Evolutionary conservation across 2,797 vertebrate species (phyloP).

Genomic region (Nannoperca obscura): DNA sequence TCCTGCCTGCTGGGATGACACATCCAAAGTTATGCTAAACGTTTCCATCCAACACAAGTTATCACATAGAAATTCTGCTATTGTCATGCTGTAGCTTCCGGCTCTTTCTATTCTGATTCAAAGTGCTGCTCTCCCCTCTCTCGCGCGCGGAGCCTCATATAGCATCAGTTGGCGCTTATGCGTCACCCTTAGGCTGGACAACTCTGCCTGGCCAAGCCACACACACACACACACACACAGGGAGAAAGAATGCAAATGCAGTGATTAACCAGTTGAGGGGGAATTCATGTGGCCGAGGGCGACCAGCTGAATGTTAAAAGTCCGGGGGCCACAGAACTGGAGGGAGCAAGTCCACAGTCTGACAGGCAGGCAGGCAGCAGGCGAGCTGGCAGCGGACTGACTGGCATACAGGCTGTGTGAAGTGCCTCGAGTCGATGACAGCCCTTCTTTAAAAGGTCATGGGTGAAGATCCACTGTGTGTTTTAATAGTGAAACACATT

Average conservation of each 20-base stretch:
- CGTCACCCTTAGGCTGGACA: conserved; percentile 68
- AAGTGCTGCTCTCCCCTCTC: conserved; percentile 50
- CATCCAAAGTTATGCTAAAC: conserved; percentile 55
- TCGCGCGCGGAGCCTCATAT: conserved; percentile 55
- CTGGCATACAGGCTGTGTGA: conserved; percentile 45
- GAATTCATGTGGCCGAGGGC: conserved; percentile 49
- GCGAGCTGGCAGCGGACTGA: conserved; percentile 41
- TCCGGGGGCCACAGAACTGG: conserved; percentile 27
- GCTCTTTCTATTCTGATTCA: conserved; percentile 68
- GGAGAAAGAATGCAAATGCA: conserved; percentile 48
- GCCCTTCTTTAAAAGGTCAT: conserved; percentile 57
- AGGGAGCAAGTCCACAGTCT: conserved; percentile 36
- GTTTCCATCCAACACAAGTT: conserved; percentile 56
- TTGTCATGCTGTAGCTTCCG: conserved; percentile 63
- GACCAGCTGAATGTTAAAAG: conserved; percentile 47
- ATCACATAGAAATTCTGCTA: conserved; percentile 47
- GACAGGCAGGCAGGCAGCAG: conserved; percentile 43
- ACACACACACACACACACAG: conserved; percentile 21
- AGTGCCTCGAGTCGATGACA: conserved; percentile 41
- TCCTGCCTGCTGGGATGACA: conserved; percentile 68
- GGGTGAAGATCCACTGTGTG: conserved; percentile 36
- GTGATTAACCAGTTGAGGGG: conserved; percentile 61
- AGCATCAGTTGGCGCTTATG: conserved; percentile 67
- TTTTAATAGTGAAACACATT: conserved; percentile 48
- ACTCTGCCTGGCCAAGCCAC: conserved; percentile 49